Base-by-base conservation (phyloP, 2,797 vertebrate genomes). In the Passerculus sandwichensis region DNA sequence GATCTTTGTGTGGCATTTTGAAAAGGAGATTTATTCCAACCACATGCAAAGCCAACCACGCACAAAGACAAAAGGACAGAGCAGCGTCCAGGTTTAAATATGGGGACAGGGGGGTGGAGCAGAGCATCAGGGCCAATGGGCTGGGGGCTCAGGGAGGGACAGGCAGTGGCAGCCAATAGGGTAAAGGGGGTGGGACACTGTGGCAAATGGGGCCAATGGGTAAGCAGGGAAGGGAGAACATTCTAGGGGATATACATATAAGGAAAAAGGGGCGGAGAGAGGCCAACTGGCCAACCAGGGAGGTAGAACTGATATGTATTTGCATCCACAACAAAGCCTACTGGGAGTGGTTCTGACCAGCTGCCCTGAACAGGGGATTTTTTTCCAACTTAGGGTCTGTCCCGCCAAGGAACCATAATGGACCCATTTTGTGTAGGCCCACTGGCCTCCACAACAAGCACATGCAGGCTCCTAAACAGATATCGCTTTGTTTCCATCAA, bases 11-110 rank as follows among this genome's bases (percentile, higher is more conserved):
- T 29, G 36, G 18, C 7, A 36, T 10, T 29, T 13, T 5, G 4
- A 29, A 26, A 26, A 61, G 6, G 3, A 40, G 5, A 5, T 40
- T 29, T 38, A 27, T 20, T 19, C 1, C 17, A 38, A 6, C 59
- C 17, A 27, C 0, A 6, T 12, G 13, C 4, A 13, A 60, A 38
- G 2, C 3, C 2, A 0, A 5, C 4, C 36, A 60, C 4, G 11
- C 2, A 9, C 17, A 38, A 60, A 38, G 17, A 60, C 4, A 20
- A 38, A 19, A 60, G 59, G 18, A 27, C 12, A 5, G 36, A 5
- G 25, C 3, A 13, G 59, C 17, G 25, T 38, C 23, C 59, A 60
- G 59, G 59, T 19, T 60, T 60, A 38, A 60, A 38, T 60, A 10
- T 19, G 36, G 17, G 36, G 34, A 27, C 21, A 13, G 4, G 16